These are phyloP conservation scores for Didymodactylos carnosus DNA, from an alignment of 2,888 invertebrate species.

Conservation along the genomic window DNA sequence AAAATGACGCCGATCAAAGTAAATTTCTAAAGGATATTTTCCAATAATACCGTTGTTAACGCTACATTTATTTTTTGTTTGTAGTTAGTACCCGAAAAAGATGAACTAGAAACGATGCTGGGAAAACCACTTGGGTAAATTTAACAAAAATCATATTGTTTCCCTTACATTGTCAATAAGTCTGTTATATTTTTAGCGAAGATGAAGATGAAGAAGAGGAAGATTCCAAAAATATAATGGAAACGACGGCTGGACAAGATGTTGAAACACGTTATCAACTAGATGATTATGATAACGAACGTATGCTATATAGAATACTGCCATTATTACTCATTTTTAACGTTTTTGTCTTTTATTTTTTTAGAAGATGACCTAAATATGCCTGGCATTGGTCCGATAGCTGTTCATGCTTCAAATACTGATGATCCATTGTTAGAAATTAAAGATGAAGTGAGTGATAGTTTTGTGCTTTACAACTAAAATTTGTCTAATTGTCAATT, in stretches of 20 bases:
- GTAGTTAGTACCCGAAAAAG: background rate
- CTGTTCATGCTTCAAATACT: constrained; percentile 26
- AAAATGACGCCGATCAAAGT: background rate
- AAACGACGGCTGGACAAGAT: constrained; percentile 34
- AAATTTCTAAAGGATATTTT: no score
- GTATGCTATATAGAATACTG: background rate
- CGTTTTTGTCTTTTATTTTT: background rate
- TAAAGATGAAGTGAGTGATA: constrained; percentile 29
- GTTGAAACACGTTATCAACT: constrained; percentile 15
- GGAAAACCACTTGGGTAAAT: background rate
- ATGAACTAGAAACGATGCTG: background rate
- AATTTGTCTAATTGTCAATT: background rate
- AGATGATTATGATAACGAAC: constrained; percentile 13
- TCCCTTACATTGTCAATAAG: background rate
- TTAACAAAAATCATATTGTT: background rate
- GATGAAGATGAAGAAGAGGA: background rate
- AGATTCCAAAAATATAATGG: constrained; percentile 38
- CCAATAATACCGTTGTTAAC: background rate
- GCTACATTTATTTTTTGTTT: background rate
- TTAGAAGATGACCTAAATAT: constrained; percentile 3
- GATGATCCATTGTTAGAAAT: constrained; percentile 36
- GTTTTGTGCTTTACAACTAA: constrained; percentile 12
- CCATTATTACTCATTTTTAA: no score
- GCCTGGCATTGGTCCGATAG: constrained; percentile 17
- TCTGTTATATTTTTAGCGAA: background rate